A percentile compares a stretch with the other conserved stretches of the same genome.
Conservation (phyloP, 2,888 invertebrate species). For the Platerodrilus igneus region DNA sequence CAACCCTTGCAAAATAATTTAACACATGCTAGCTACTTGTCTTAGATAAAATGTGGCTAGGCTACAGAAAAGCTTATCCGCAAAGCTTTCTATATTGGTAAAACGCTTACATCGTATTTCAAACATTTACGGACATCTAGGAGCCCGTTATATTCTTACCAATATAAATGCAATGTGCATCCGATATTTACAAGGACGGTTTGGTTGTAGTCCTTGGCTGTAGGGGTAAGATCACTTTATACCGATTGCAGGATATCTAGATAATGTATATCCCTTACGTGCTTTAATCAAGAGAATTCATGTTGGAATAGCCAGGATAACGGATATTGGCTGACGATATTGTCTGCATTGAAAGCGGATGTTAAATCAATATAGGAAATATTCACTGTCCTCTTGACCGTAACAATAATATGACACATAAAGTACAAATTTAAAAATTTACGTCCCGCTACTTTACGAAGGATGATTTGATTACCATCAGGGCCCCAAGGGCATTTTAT, state of each 20-base stretch:
- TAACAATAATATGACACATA: slow-evolving; percentile 4
- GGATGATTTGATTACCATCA: slow-evolving; percentile 4
- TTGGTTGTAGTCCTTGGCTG: slow-evolving; percentile 13
- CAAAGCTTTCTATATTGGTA: too few relatives aligned
- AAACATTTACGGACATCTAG: slow-evolving; percentile 10
- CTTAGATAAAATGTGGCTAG: too few relatives aligned
- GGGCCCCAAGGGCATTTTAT: too few relatives aligned
- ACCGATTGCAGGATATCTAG: slow-evolving; percentile 32
- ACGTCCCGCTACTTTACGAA: slow-evolving; percentile 1
- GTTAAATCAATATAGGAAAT: slow-evolving; percentile 13
- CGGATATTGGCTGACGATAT: slow-evolving; percentile 36
- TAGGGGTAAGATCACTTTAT: slow-evolving; percentile 31
- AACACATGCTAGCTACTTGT: too few relatives aligned
- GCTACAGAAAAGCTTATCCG: too few relatives aligned
- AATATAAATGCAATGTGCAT: slow-evolving; percentile 23
- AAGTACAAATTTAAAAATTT: slow-evolving; percentile 4
- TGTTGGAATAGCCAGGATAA: slow-evolving; percentile 28
- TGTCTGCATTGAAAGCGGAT: slow-evolving; percentile 17
- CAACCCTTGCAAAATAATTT: too few relatives aligned
- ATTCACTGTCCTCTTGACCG: slow-evolving; percentile 9
- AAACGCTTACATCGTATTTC: slow-evolving; percentile 13
- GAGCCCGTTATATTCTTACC: slow-evolving; percentile 9
- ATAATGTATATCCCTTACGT: slow-evolving; percentile 43
- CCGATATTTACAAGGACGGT: slow-evolving; percentile 18
- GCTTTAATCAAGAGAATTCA: slow-evolving; percentile 42